phyloP scores from a whole-genome alignment of 2,888 invertebrate species.

The Athalia rosae region DNA sequence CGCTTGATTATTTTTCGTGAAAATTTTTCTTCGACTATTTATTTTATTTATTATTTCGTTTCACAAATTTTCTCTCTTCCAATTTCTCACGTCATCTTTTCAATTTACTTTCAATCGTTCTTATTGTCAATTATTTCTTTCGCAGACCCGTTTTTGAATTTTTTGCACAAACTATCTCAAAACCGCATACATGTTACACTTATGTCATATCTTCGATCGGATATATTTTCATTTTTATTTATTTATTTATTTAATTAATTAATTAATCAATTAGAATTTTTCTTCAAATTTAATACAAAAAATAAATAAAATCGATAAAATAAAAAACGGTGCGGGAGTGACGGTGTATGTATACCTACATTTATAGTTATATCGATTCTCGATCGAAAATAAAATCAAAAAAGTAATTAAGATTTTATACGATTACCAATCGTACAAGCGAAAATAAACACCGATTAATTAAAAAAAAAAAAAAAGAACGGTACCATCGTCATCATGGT shows the following conservation, averaged over 20 bases:
- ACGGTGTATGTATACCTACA: too few species aligned
- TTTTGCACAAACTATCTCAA: too few species aligned
- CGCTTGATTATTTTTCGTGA: too few species aligned
- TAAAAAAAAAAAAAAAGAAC: too few species aligned
- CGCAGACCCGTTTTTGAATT: not conserved
- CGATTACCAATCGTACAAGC: not conserved
- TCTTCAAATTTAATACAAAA: not conserved
- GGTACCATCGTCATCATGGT: slow-evolving; percentile 58
- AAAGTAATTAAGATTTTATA: not conserved
- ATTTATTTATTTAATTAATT: not conserved
- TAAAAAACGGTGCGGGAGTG: too few species aligned
- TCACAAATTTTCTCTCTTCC: not conserved
- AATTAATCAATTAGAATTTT: not conserved
- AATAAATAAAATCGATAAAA: too few species aligned
- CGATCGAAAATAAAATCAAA: too few species aligned
- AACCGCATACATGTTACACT: too few species aligned
- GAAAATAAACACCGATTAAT: not conserved
- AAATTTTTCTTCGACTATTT: slow-evolving; percentile 25
- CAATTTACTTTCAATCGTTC: too few species aligned
- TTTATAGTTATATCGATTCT: too few species aligned
- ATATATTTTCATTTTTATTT: not conserved
- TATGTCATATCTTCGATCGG: too few species aligned
- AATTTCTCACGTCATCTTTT: not conserved
- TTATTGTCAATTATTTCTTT: too few species aligned
- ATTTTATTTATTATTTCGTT: slow-evolving; percentile 34